Base-by-base conservation (phyloP, 1,140 invertebrate genomes). In the Apis laboriosa region DNA sequence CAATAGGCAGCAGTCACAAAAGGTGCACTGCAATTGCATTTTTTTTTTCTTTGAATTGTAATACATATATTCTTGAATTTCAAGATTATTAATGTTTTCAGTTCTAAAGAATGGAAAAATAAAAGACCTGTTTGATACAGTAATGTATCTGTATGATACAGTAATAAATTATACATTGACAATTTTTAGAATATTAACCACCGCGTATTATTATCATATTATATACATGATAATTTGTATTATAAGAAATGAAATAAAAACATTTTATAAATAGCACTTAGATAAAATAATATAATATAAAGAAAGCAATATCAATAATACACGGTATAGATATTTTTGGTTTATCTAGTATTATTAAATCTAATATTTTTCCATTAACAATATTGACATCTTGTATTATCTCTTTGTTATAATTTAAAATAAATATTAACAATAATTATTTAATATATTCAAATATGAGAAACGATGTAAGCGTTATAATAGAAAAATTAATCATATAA, bases 1-100 rank as follows among this genome's bases (percentile, higher is more conserved):
- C 70, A 68, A 76, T 87, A 83, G 83, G 76, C 80, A 85, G 83
- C 86, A 68, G 43, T 80, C 74, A 71, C 81, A 72, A 83, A 80
- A 2, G 51, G 72, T 63, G 78, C 73, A 86, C 64, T 77, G 67
- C 68, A 70, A 78, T 76, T 73, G 80, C 71, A 49, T 63, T 84
- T 55, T 74, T 77, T 77, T 67, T 77, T 68, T 68, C 49, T 61
- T 53, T 63, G 34, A 82, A 64, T 84, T 12, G n/a, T 58, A 80
- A 64, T 77, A 70, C 64, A 74, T 49, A 21, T 51, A 63, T 49
- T 75, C 12, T 49, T 64, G 21, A 15, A 17, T 73, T 43, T 61
- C 49, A 17, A 55, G 28, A 63, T 21, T 61, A 34, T 63, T 63
- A 76, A 4, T 80, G 58, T 60, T 70, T 61, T 75, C 24, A 67